Conservation (phyloP, 2,888 invertebrate genomes). For the Oligia latruncula region DNA sequence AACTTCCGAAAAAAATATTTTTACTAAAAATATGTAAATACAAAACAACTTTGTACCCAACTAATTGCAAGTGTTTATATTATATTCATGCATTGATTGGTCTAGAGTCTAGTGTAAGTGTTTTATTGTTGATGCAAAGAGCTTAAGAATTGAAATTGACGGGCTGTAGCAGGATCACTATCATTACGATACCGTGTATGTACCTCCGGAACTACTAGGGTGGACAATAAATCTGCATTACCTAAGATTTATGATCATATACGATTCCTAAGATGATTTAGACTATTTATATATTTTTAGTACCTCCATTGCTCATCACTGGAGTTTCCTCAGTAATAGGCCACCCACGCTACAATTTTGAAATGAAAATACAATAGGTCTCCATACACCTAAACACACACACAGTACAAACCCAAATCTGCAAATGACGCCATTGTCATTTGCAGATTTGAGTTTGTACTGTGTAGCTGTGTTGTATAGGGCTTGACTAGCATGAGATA, state of each 20-base stretch:
- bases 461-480: slow-evolving; percentile 1
- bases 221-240: slow-evolving; percentile 60
- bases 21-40: background rate
- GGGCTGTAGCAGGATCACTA: slow-evolving; percentile 45
- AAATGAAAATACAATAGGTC: slow-evolving; percentile 61
- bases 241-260: slow-evolving; percentile 44
- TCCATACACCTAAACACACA: no score
- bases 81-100: slow-evolving; percentile 17
- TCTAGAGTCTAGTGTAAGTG: slow-evolving; percentile 37
- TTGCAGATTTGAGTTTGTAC: background rate
- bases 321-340: slow-evolving; percentile 41
- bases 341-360: slow-evolving; percentile 75
- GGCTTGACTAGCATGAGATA: background rate
- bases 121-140: slow-evolving; percentile 52
- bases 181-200: slow-evolving; percentile 41
- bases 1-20: background rate
- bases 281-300: slow-evolving; percentile 31
- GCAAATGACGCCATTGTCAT: background rate
- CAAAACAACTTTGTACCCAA: background rate
- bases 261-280: slow-evolving; percentile 26
- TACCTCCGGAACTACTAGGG: slow-evolving; percentile 31
- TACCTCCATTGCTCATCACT: slow-evolving; percentile 55
- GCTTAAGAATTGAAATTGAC: slow-evolving; percentile 57
- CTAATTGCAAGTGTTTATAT: slow-evolving; percentile 11
- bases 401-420: no score